Conservation (phyloP, 2,797 vertebrate genomes). For the Enteromius trimaculatus region DNA sequence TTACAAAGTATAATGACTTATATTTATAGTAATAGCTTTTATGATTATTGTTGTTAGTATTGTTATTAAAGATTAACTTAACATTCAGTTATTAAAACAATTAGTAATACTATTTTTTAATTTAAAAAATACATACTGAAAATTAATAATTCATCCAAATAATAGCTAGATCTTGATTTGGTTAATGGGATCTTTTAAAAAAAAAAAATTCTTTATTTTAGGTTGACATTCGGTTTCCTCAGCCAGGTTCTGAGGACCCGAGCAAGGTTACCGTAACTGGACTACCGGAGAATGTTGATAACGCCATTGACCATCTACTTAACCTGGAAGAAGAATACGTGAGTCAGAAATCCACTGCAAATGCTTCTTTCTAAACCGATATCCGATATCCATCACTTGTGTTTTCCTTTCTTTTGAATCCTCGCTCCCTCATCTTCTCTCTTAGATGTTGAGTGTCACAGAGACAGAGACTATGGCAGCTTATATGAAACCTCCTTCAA, state of each 20-base stretch:
- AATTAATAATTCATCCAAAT: neutral
- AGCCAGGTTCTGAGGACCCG: conserved; percentile 76
- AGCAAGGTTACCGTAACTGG: conserved; percentile 81
- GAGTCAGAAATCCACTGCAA: conserved; percentile 59
- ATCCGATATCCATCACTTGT: neutral
- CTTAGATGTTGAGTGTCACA: conserved; percentile 83
- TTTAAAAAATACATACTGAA: neutral
- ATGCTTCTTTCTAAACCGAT: neutral
- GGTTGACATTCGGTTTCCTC: conserved; percentile 84
- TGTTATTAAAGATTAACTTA: neutral
- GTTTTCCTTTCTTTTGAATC: neutral
- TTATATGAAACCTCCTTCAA: conserved; percentile 86
- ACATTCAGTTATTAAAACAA: neutral
- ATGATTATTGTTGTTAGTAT: neutral
- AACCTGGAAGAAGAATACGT: conserved; percentile 87
- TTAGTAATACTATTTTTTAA: neutral
- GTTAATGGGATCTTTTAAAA: neutral
- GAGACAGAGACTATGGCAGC: conserved; percentile 84
- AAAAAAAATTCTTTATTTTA: too few species aligned
- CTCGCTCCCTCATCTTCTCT: neutral
- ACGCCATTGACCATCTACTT: conserved; percentile 82
- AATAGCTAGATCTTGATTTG: neutral
- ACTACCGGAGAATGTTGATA: conserved; percentile 79
- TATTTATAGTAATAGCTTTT: neutral
- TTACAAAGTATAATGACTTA: neutral